Percentiles rank a stretch among this genome's conserved stretches.
These are phyloP conservation scores for Pelosia muscerda DNA, from an alignment of 2,888 invertebrate genomes.

Conservation along the genomic window DNA sequence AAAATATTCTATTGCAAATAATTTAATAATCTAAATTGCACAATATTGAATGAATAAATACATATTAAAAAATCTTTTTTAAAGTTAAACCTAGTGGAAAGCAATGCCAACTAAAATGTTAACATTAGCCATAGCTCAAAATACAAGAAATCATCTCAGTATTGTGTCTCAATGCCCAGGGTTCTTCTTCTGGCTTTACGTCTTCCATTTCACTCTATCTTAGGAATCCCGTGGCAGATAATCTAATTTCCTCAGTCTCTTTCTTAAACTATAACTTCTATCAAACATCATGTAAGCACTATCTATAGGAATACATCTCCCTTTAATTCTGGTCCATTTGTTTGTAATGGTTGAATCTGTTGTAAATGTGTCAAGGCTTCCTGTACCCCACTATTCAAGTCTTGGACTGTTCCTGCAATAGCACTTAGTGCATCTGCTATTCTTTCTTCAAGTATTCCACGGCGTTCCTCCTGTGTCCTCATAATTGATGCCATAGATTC, in stretches of 20 bases:
- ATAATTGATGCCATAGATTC: conserved; percentile 70
- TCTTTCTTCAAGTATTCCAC: conserved; percentile 65
- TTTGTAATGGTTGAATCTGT: conserved; percentile 54
- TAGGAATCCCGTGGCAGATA: not conserved
- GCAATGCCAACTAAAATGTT: not conserved
- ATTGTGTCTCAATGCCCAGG: too few species aligned
- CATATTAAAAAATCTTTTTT: not conserved
- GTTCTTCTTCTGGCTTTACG: too few species aligned
- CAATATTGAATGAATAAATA: not conserved
- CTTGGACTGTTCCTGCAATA: conserved; percentile 72
- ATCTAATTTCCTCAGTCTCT: not conserved
- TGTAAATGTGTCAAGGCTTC: conserved; percentile 62
- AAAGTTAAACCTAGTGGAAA: too few species aligned
- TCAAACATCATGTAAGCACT: not conserved
- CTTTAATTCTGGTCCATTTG: conserved; percentile 62
- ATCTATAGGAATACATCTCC: conserved; percentile 59
- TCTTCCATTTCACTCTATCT: too few species aligned
- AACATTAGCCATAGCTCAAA: not conserved
- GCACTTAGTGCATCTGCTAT: conserved; percentile 69
- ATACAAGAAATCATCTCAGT: too few species aligned
- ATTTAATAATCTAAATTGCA: not conserved
- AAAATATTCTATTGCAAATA: not conserved
- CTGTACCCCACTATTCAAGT: conserved; percentile 71
- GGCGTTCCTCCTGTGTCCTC: conserved; percentile 69
- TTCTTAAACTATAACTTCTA: not conserved